phyloP scores from a whole-genome alignment of 2,797 vertebrate genomes.

The Acanthopagrus latus region DNA sequence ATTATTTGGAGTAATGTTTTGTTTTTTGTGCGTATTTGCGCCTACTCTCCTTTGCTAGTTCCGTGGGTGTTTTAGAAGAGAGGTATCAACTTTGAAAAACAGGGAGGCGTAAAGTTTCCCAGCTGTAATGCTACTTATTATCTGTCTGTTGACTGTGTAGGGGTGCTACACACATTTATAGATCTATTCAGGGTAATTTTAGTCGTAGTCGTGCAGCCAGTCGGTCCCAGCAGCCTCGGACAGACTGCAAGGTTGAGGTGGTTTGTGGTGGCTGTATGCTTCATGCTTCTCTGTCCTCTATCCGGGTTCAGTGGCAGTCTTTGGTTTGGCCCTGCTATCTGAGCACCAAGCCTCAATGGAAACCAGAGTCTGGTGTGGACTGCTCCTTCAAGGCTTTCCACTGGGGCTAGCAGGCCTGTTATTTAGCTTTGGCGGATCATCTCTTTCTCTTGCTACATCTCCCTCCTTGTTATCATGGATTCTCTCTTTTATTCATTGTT shows the following conservation, averaged over 20 bases:
- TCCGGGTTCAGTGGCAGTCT: constrained; percentile 39
- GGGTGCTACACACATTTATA: constrained; percentile 7
- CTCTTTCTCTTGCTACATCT: constrained; percentile 12
- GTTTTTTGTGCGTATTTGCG: not conserved
- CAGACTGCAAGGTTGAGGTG: constrained; percentile 34
- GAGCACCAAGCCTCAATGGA: constrained; percentile 57
- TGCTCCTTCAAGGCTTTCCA: constrained; percentile 56
- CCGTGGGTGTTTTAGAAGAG: constrained; percentile 14
- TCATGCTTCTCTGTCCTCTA: constrained; percentile 37
- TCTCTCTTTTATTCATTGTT: constrained; percentile 19
- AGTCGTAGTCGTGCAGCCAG: constrained; percentile 29
- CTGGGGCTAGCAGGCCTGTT: constrained; percentile 71
- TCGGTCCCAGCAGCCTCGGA: constrained; percentile 18
- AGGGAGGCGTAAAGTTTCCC: not conserved
- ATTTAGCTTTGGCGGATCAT: constrained; percentile 64
- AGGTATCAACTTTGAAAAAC: constrained; percentile 3
- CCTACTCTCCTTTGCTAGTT: too few species aligned
- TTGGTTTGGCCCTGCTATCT: constrained; percentile 64
- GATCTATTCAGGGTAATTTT: constrained; percentile 50
- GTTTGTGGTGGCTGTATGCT: constrained; percentile 59
- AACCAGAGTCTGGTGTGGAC: constrained; percentile 61
- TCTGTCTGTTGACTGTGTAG: constrained; percentile 9
- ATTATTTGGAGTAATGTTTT: constrained; percentile 1
- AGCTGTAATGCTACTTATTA: constrained; percentile 5
- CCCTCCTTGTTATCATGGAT: constrained; percentile 28